Base-by-base conservation (phyloP, 1,140 invertebrate genomes). In the Zophobas atratus region DNA sequence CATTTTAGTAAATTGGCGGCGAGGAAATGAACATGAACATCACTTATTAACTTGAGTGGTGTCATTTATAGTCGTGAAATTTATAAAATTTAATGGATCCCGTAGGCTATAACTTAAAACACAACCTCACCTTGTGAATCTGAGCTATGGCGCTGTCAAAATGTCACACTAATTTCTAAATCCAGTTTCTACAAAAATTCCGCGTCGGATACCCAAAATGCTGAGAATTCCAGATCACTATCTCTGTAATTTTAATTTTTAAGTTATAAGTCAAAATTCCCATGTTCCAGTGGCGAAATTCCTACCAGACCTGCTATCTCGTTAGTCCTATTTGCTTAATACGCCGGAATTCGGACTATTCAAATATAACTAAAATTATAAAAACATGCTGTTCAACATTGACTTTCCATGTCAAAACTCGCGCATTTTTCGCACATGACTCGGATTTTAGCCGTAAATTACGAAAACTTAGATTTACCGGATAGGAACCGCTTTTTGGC, bases 121-220 rank as follows among this genome's bases (percentile, higher is more conserved):
- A 57, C 43, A 46, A 8, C 43, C 8, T 46, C 43, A 46, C 56
- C 20, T 60, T 39, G 35, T 38, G 35, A 60, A 60, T 35, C 34
- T 60, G 56, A 60, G 56, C 56, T 60, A 60, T 60, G 56, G 56
- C 8, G 6, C 56, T 60, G 56, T 39, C 56, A 60, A 60, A 60
- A 60, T 60, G 35, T 60, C 56, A 60, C 56, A 60, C 56, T 60
- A 60, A 60, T 60, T 60, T 60, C 35, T 36, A 39, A 60, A 60
- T 60, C 56, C 56, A 60, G 56, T 60, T 60, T 60, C 56, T 38
- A 33, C 56, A 60, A 60, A 60, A 60, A 60, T 60, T 60, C 56
- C 56, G 35, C 35, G 35, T 32, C 38, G 56, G n/a, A 60, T 60
- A 60, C 56, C 38, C 56, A 6, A 60, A 60, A 60, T 60, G 38